Evolutionary conservation across 2,888 invertebrate genomes (phyloP).

Genomic region (Standfussiana lucernea): DNA sequence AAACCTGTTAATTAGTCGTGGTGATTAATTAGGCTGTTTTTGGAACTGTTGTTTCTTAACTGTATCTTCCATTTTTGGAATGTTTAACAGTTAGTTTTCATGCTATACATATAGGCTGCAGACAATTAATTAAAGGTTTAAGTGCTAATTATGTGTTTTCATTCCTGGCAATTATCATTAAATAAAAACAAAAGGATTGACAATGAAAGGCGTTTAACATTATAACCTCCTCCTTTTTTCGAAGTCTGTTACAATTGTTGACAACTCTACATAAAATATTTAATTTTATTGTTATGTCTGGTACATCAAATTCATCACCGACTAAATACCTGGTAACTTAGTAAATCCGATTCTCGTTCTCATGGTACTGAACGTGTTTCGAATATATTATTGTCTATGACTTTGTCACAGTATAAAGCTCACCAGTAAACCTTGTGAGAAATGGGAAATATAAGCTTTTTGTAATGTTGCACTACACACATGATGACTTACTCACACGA

Average conservation of each 20-base stretch:
- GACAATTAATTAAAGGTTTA: not conserved
- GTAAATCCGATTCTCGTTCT: constrained; percentile 32
- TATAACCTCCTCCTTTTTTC: not conserved
- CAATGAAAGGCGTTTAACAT: not conserved
- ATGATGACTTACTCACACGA: not conserved
- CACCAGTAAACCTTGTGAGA: not conserved
- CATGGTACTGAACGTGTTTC: constrained; percentile 38
- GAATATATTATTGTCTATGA: constrained; percentile 34
- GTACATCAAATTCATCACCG: constrained; percentile 15
- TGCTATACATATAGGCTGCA: not conserved
- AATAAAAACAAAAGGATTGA: not conserved
- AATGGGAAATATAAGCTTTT: not conserved
- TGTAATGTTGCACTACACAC: not conserved
- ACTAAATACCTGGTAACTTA: constrained; percentile 6
- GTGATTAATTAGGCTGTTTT: constrained; percentile 57
- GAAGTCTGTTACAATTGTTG: not conserved
- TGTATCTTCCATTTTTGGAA: constrained; percentile 22
- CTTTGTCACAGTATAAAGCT: constrained; percentile 10
- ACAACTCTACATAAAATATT: not conserved
- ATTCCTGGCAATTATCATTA: not conserved
- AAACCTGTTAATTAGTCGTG: constrained; percentile 59
- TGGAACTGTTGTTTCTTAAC: constrained; percentile 38
- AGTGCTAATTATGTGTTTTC: too few relatives aligned
- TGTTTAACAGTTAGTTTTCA: constrained; percentile 21
- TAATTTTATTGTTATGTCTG: not conserved